These are phyloP conservation scores for Malthinus flaveolus DNA, from an alignment of 2,888 invertebrate genomes.

Conservation along the genomic window DNA sequence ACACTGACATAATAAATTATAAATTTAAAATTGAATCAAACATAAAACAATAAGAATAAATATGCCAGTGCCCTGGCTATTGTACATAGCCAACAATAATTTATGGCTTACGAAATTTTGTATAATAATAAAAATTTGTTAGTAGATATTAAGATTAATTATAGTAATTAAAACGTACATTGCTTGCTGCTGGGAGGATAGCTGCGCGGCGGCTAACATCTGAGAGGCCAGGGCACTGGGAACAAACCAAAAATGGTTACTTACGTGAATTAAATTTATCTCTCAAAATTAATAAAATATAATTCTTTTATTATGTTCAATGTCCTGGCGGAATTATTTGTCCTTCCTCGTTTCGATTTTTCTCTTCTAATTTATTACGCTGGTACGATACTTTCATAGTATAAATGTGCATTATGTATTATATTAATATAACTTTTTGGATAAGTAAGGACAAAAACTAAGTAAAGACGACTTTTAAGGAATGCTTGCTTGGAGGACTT, in stretches of 20 bases:
- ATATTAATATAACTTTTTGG: too few relatives aligned
- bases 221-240: slow-evolving; percentile 96
- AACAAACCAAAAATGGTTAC: slow-evolving; percentile 59
- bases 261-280: slow-evolving; percentile 34
- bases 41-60: slow-evolving; percentile 20
- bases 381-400: too few relatives aligned
- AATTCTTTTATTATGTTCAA: slow-evolving; percentile 29
- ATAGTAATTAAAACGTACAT: slow-evolving; percentile 71
- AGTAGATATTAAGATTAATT: slow-evolving; percentile 9
- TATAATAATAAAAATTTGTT: slow-evolving; percentile 10
- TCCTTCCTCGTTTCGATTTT: not conserved
- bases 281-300: not conserved
- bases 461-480: too few relatives aligned
- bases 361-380: too few relatives aligned
- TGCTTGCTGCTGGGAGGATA: slow-evolving; percentile 90
- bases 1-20: slow-evolving; percentile 52
- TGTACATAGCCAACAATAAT: slow-evolving; percentile 25
- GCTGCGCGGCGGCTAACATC: slow-evolving; percentile 92
- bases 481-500: too few relatives aligned
- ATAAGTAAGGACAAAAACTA: too few relatives aligned
- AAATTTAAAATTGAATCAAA: slow-evolving; percentile 11
- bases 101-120: slow-evolving; percentile 17
- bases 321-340: slow-evolving; percentile 34
- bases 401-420: too few relatives aligned
- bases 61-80: slow-evolving; percentile 92